These are phyloP conservation scores for Calvadosia cruxmelitensis DNA, from an alignment of 30 jellyfish, hydroid and myxozoan genomes.

Conservation along the genomic window DNA sequence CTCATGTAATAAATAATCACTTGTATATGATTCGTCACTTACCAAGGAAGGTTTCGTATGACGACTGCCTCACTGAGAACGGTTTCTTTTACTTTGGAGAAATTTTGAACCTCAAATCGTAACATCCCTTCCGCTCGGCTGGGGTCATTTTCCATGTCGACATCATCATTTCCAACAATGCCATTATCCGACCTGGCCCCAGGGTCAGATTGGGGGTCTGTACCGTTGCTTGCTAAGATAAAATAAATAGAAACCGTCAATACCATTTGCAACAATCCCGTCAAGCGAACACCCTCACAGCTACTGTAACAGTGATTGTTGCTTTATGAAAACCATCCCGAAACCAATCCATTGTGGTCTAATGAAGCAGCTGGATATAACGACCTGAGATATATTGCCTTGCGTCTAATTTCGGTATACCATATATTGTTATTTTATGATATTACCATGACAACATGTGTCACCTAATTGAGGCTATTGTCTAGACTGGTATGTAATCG, in stretches of 20 bases:
- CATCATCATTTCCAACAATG: constrained; percentile 23
- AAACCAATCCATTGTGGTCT: too few relatives aligned
- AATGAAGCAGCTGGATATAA: too few relatives aligned
- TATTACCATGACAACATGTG: too few relatives aligned
- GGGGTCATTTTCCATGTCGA: constrained; percentile 73
- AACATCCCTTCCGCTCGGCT: constrained; percentile 88
- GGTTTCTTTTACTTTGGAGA: constrained; percentile 81
- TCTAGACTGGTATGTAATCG: too few relatives aligned
- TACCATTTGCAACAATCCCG: constrained; percentile 3
- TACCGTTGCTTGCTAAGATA: constrained; percentile 12
- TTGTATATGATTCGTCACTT: constrained; percentile 3
- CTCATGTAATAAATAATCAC: too few relatives aligned
- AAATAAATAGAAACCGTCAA: too few relatives aligned
- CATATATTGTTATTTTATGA: too few relatives aligned
- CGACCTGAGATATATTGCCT: too few relatives aligned
- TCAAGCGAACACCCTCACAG: constrained; percentile 4
- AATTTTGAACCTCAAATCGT: constrained; percentile 61
- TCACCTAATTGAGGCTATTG: too few relatives aligned
- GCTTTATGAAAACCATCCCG: too few relatives aligned
- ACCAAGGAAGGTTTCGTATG: constrained; percentile 91
- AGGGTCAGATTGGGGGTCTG: constrained; percentile 1
- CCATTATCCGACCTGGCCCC: constrained; percentile 2
- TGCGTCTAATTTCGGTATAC: too few relatives aligned
- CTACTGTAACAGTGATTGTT: too few relatives aligned
- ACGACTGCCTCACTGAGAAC: constrained; percentile 75